Evolutionary conservation across 1,140 invertebrate genomes (phyloP), one percentile per base, ranked within the genome.

Genomic region (Steinernema khuongi): DNA sequence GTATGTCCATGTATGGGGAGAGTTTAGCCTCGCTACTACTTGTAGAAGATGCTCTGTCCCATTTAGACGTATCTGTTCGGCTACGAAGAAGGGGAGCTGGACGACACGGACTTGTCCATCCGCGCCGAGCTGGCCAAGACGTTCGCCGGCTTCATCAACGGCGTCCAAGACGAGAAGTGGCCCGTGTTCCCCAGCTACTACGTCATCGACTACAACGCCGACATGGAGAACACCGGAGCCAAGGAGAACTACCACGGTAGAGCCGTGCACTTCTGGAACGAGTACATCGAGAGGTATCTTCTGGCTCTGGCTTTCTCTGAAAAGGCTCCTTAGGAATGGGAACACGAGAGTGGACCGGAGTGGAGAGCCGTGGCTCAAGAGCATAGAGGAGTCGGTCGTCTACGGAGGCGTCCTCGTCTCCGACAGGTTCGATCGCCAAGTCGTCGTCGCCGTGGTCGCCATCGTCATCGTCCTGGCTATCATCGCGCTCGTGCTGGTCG

Each of bases 61-160:
- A 17, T 60, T 60, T 22, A 60, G 50, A 60, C 50, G 4, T 60
- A 60, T 22, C 50, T 60, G 50, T 60, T 60, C 26, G 50, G 50
- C 11, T 60, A 60, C 50, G 50, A 60, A 60, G 50, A 60, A 60
- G 50, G 50, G 2, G 50, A 60, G 19, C 22, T 60, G 7, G 50
- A 60, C 50, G 50, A 60, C 4, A 60, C 50, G 11, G 50, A 60
- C 50, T 2, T 17, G 7, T 7, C 11, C 11, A 22, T 60, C 7
- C 50, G 50, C 11, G 50, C 22, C 7, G 19, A 4, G 4, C 4
- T 60, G 7, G 22, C 50, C 4, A 26, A 60, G 19, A 11, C 11
- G 50, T 60, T 11, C 11, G 4, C 11, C 22, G 50, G 26, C 50
- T 60, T 60, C 22, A 60, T 60, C 19, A 60, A 60, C 50, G 50